Conservation (phyloP, 2,113 vertebrate genomes). For the Drymodes brunneopygia region DNA sequence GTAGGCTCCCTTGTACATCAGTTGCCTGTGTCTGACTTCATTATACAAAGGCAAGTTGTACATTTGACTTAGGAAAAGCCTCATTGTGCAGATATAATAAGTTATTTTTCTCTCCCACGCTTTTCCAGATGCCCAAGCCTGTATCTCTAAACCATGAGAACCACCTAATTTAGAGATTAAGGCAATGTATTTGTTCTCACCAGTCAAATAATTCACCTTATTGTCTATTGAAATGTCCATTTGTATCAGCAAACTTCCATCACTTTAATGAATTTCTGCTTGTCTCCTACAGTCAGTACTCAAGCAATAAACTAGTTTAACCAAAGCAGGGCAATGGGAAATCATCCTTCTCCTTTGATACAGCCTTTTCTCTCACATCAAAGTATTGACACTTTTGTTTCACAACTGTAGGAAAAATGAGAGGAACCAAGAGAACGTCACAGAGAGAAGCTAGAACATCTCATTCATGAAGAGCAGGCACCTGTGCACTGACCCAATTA, state of each 20-base stretch:
- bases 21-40: background rate
- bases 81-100: background rate
- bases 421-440: background rate
- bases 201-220: background rate
- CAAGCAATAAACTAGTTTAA: background rate
- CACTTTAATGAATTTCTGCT: background rate
- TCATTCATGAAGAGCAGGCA: constrained; percentile 8
- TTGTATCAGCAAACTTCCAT: background rate
- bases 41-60: background rate
- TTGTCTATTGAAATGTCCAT: background rate
- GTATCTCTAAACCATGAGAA: background rate
- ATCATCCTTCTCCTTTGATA: background rate
- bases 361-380: background rate
- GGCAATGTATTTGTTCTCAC: background rate
- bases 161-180: background rate
- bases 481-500: constrained; percentile 57
- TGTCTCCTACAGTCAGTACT: background rate
- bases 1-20: background rate
- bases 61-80: background rate
- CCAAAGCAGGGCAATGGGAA: background rate
- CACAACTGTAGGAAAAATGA: background rate
- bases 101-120: background rate
- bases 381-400: background rate
- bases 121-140: background rate
- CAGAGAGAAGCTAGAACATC: constrained; percentile 12